Conservation (phyloP, 2,888 invertebrate species). For the Eurytoma californica region DNA sequence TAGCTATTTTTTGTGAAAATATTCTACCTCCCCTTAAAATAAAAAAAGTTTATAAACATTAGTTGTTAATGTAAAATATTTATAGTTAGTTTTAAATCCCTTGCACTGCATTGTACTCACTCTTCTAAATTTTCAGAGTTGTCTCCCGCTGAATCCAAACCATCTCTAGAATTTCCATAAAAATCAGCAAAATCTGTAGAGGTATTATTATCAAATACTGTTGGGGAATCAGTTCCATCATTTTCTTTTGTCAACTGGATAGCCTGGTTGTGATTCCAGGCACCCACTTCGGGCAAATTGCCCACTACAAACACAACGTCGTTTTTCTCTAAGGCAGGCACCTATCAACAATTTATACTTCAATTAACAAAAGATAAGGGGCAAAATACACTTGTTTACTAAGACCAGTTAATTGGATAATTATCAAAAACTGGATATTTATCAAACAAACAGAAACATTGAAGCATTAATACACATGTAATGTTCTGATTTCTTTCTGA, state of each 20-base stretch:
- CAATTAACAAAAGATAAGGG: slow-evolving; percentile 12
- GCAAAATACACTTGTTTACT: background rate
- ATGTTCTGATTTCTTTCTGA: background rate
- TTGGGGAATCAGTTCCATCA: slow-evolving; percentile 63
- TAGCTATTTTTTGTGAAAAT: slow-evolving; percentile 77
- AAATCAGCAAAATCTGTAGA: slow-evolving; percentile 62
- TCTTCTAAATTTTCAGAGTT: slow-evolving; percentile 62
- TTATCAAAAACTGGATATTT: slow-evolving; percentile 11
- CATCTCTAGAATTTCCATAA: slow-evolving; percentile 62
- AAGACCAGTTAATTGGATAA: background rate
- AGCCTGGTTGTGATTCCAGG: slow-evolving; percentile 73
- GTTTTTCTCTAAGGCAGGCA: slow-evolving; percentile 69
- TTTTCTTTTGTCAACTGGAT: slow-evolving; percentile 69
- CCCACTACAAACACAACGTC: slow-evolving; percentile 72
- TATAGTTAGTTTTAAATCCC: background rate
- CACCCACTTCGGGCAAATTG: slow-evolving; percentile 71
- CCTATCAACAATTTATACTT: slow-evolving; percentile 61
- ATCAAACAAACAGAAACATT: slow-evolving; percentile 2
- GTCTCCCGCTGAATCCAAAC: slow-evolving; percentile 63
- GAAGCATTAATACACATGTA: background rate
- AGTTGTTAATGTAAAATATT: background rate
- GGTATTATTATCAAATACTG: slow-evolving; percentile 65
- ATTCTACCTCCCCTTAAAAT: slow-evolving; percentile 67
- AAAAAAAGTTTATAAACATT: slow-evolving; percentile 11
- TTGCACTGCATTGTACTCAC: slow-evolving; percentile 57